A percentile compares a stretch with the other conserved stretches of the same genome.
These are phyloP conservation scores for Lasioglossum zephyrum DNA, from an alignment of 2,888 invertebrate species.

Conservation along the genomic window DNA sequence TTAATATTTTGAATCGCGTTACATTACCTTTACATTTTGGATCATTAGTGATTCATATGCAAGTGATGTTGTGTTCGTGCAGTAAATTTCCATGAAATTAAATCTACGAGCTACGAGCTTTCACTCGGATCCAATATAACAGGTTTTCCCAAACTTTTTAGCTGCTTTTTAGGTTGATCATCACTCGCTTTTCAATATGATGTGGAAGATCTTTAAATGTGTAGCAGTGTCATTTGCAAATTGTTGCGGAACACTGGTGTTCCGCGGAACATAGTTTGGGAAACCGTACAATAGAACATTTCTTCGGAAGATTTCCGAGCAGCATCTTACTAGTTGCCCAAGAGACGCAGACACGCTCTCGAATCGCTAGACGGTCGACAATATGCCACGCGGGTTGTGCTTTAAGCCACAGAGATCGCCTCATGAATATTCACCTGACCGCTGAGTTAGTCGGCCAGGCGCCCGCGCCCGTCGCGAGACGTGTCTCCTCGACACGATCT, in stretches of 20 bases:
- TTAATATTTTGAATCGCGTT: neutral
- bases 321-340: neutral
- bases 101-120: too few relatives aligned
- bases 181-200: too few relatives aligned
- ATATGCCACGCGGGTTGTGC: conserved; percentile 62
- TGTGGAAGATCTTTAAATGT: too few relatives aligned
- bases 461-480: conserved; percentile 70
- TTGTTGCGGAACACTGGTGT: too few relatives aligned
- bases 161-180: too few relatives aligned
- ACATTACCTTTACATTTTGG: neutral
- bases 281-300: neutral
- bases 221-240: too few relatives aligned
- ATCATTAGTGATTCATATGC: neutral
- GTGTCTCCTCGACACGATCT: conserved; percentile 63
- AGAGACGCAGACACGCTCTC: neutral
- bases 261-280: too few relatives aligned
- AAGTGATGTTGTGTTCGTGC: neutral
- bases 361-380: conserved; percentile 41
- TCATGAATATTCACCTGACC: conserved; percentile 78
- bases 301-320: neutral
- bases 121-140: too few relatives aligned
- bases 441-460: conserved; percentile 66
- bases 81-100: too few relatives aligned
- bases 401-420: conserved; percentile 73
- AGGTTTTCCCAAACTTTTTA: too few relatives aligned